A percentile compares a stretch with the other conserved stretches of the same genome.
These are phyloP conservation scores for Rhabdomys dilectus DNA, from an alignment of 2,113 vertebrate species.

Conservation along the genomic window DNA sequence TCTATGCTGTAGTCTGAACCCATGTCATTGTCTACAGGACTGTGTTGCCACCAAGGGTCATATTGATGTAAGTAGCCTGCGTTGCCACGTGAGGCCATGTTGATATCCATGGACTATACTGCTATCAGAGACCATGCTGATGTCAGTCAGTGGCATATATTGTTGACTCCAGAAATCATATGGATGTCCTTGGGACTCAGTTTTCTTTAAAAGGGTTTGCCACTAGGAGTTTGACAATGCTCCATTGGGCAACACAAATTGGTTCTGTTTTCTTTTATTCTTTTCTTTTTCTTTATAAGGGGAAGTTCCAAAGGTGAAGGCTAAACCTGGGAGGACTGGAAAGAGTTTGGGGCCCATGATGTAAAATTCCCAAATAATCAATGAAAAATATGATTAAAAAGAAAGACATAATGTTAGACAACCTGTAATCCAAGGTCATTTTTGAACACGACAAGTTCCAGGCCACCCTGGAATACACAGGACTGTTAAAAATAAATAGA, in stretches of 20 bases:
- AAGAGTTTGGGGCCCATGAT: neutral
- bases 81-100: neutral
- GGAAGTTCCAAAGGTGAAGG: neutral
- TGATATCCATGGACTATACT: neutral
- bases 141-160: neutral
- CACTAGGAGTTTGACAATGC: neutral
- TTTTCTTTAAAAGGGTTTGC: neutral
- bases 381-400: neutral
- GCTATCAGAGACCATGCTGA: neutral
- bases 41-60: neutral
- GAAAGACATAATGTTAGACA: neutral
- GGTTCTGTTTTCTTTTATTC: neutral
- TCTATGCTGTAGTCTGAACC: no score
- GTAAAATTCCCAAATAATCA: neutral
- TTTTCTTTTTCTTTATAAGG: neutral
- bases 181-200: neutral
- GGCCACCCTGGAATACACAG: neutral
- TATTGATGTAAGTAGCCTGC: neutral
- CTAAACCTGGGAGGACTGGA: neutral
- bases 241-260: neutral
- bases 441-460: neutral
- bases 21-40: neutral
- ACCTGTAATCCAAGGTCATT: neutral
- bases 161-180: neutral
- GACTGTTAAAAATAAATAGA: neutral